Evolutionary conservation across 2,888 invertebrate species (phyloP), one percentile per base, ranked within the genome.

Genomic region (Plebejus argus): DNA sequence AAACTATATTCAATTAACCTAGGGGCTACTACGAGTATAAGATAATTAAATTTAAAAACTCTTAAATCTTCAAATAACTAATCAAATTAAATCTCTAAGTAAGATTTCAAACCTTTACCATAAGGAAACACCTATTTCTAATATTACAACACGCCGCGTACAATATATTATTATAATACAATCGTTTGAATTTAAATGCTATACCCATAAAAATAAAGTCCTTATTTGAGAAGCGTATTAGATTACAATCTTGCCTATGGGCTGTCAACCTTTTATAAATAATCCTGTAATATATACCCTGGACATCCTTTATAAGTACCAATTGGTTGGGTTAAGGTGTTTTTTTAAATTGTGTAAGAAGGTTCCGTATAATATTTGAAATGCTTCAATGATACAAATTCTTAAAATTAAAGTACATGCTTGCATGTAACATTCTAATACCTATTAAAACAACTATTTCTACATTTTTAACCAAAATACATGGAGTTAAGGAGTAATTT

Each of bases 241-340:
- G 72, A 72, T 72, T 77, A 61, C 53, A 58, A 77, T 77, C 72
- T 77, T 58, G 72, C 39, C 72, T 58, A 77, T 77, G 35, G 77
- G 71, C 72, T 77, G 77, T 77, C 77, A 77, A 58, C 72, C 77
- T 72, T 77, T 72, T 72, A 72, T 77, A 72, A 77, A 77, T 77
- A 77, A 77, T 77, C 77, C 72, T 77, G 77, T 77, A 77, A 77
- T 77, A 77, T 77, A 77, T 77, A 77, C 56, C 77, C 76, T 39
- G 56, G 58, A 77, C 61, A 72, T 72, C 53, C 53, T 72, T 72
- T 74, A 53, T 72, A 74, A 18, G 49, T 23, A 74, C 53, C 74
- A 74, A 53, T 49, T 53, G 74, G 74, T 72, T 15, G 45, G 45
- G 72, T 72, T 72, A 12, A 39, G 45, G 39, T 72, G 45, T n/a